Evolutionary conservation across 2,797 vertebrate species (phyloP).

Genomic region (Philypnodon macrostomus): DNA sequence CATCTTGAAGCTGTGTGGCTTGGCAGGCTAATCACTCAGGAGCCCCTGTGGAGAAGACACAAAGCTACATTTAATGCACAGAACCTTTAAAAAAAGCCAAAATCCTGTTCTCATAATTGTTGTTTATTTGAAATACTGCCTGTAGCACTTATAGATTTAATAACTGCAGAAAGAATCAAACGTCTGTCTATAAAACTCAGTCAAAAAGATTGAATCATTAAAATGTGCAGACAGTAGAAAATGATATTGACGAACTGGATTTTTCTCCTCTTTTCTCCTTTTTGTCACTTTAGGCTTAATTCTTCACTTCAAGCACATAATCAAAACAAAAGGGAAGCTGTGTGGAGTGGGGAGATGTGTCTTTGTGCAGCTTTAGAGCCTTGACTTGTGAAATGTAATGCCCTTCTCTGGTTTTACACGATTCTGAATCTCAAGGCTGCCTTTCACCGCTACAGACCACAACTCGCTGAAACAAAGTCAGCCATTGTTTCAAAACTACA

Average conservation of each 20-base stretch:
- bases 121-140: slow-evolving; percentile 59
- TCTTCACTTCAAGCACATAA: slow-evolving; percentile 4
- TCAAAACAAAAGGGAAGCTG: slow-evolving; percentile 5
- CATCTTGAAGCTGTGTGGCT: slow-evolving; percentile 87
- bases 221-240: slow-evolving; percentile 31
- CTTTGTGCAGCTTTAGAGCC: slow-evolving; percentile 47
- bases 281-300: slow-evolving; percentile 10
- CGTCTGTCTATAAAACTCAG: slow-evolving; percentile 37
- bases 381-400: slow-evolving; percentile 62
- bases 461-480: slow-evolving; percentile 64
- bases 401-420: slow-evolving; percentile 62
- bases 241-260: slow-evolving; percentile 13
- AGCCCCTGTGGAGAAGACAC: slow-evolving; percentile 76
- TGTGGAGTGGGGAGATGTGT: slow-evolving; percentile 48
- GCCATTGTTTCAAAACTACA: slow-evolving; percentile 61
- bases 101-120: slow-evolving; percentile 66
- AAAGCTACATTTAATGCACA: slow-evolving; percentile 75
- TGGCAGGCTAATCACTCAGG: slow-evolving; percentile 76
- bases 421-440: slow-evolving; percentile 66
- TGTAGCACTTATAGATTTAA: slow-evolving; percentile 57
- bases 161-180: slow-evolving; percentile 56
- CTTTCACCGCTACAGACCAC: slow-evolving; percentile 62
- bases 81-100: slow-evolving; percentile 61
- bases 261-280: slow-evolving; percentile 10
- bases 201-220: slow-evolving; percentile 52